These are phyloP conservation scores for Macropus fuliginosus DNA, from an alignment of 2,797 vertebrate genomes.

Conservation along the genomic window DNA sequence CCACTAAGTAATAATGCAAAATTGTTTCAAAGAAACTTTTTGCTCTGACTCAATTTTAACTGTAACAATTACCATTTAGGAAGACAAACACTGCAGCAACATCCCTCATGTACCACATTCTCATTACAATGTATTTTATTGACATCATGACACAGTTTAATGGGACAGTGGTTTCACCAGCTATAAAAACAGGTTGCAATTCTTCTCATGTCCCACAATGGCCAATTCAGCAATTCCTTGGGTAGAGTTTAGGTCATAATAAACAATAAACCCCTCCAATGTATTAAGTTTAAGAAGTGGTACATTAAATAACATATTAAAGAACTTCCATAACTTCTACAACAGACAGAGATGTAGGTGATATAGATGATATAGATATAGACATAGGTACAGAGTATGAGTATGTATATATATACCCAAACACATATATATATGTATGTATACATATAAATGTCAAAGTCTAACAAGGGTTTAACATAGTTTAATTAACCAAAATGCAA, in stretches of 20 bases:
- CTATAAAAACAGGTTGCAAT: constrained; percentile 49
- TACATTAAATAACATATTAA: not conserved
- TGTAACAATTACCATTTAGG: constrained; percentile 46
- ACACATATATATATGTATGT: not conserved
- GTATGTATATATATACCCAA: no score
- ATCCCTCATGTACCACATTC: constrained; percentile 31
- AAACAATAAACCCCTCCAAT: constrained; percentile 65
- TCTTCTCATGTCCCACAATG: constrained; percentile 46
- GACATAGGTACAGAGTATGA: no score
- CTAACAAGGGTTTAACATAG: not conserved
- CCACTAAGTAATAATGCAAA: constrained; percentile 51
- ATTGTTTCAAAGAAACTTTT: constrained; percentile 51
- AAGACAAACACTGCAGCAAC: constrained; percentile 46
- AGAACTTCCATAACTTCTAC: constrained; percentile 8
- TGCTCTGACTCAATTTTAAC: constrained; percentile 54
- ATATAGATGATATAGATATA: no score
- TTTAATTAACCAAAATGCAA: constrained; percentile 56
- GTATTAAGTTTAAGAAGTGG: constrained; percentile 50
- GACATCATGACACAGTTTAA: not conserved
- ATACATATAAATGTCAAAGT: constrained; percentile 31
- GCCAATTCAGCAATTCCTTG: constrained; percentile 47
- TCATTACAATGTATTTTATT: constrained; percentile 46
- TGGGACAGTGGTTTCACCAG: constrained; percentile 44
- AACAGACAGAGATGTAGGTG: no score
- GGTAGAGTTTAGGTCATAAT: constrained; percentile 7